These are phyloP conservation scores for Cynoglossus semilaevis DNA, from an alignment of 2,113 vertebrate species.

Conservation along the genomic window DNA sequence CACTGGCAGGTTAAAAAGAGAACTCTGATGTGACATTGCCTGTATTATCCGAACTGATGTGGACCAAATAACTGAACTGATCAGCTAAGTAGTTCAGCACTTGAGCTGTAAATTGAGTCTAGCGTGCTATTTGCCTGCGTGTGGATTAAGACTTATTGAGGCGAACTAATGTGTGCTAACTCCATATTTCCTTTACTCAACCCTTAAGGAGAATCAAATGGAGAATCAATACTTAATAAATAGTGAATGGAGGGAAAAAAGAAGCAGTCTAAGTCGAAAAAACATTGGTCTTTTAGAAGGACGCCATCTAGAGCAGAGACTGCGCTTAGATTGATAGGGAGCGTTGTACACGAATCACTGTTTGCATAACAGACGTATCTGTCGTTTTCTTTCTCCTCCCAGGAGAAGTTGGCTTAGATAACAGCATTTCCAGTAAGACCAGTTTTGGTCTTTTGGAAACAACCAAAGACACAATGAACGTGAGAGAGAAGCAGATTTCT, in stretches of 20 bases:
- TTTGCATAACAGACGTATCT: conserved; percentile 43
- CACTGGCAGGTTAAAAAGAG: conserved; percentile 17
- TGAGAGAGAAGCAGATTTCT: conserved; percentile 78
- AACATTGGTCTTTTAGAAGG: conserved; percentile 50
- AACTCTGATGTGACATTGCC: conserved; percentile 13
- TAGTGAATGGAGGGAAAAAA: conserved; percentile 60
- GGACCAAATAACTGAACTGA: neutral
- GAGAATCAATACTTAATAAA: conserved; percentile 78
- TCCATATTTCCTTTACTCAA: conserved; percentile 70
- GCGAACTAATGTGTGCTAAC: conserved; percentile 58
- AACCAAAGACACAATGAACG: conserved; percentile 83
- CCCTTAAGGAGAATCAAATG: conserved; percentile 77
- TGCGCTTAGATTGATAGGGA: conserved; percentile 34
- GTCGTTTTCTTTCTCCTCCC: conserved; percentile 49
- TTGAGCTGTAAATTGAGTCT: conserved; percentile 41
- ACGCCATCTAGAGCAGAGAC: conserved; percentile 45
- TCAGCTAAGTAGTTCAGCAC: conserved; percentile 29
- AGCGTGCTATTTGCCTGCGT: conserved; percentile 40
- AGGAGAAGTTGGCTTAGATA: conserved; percentile 87
- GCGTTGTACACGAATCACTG: conserved; percentile 21
- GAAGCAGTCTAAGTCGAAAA: conserved; percentile 64
- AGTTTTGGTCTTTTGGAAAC: conserved; percentile 82
- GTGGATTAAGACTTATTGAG: conserved; percentile 62
- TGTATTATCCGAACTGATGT: neutral
- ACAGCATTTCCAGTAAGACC: conserved; percentile 82